Conservation (phyloP, 2,797 vertebrate genomes). For the Anolis apletophallus region DNA sequence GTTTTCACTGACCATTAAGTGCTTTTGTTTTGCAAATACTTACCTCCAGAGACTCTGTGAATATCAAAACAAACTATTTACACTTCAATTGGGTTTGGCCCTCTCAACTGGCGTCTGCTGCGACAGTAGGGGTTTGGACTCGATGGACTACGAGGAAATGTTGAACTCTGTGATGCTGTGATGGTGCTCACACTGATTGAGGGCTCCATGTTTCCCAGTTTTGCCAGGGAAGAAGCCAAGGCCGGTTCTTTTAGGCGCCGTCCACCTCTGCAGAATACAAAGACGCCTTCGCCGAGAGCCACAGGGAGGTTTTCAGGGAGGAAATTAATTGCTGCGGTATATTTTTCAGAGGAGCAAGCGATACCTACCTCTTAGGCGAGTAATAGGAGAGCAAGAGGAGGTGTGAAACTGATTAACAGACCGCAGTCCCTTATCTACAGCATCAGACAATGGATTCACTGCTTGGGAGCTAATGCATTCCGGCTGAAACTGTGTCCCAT, state of each 20-base stretch:
- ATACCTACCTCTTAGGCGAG: not conserved
- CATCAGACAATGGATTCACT: slow-evolving; percentile 7
- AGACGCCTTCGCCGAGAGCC: not conserved
- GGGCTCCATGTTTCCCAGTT: not conserved
- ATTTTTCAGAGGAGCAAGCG: not conserved
- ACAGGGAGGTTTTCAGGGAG: not conserved
- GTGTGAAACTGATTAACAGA: slow-evolving; percentile 32
- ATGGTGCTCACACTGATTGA: not conserved
- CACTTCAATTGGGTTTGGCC: no score
- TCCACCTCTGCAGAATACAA: not conserved
- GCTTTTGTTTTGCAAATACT: no score
- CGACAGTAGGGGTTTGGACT: no score
- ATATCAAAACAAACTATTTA: no score
- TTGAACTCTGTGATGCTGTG: not conserved
- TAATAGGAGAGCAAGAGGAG: slow-evolving; percentile 8
- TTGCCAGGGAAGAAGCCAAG: not conserved
- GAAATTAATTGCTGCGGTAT: not conserved
- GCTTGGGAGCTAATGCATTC: slow-evolving; percentile 33
- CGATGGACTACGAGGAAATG: no score
- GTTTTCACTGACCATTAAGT: no score
- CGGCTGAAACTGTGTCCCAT: slow-evolving; percentile 3
- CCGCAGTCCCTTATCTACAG: not conserved
- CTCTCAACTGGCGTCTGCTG: no score
- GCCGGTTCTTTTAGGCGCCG: not conserved
- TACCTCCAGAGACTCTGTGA: no score